These are phyloP conservation scores for Natator depressus DNA, from an alignment of 2,113 vertebrate species.

Conservation along the genomic window DNA sequence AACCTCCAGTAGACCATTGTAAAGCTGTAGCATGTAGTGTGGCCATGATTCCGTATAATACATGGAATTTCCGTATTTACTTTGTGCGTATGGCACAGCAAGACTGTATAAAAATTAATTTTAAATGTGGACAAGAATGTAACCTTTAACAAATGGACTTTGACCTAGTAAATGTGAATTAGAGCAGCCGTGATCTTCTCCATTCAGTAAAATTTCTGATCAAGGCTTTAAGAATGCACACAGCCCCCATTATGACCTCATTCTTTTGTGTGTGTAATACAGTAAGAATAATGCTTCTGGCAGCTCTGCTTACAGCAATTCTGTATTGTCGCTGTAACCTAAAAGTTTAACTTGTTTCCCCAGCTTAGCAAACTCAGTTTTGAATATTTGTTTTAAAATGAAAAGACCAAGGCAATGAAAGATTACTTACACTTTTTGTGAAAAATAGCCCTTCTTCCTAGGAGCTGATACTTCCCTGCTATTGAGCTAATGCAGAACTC, in stretches of 20 bases:
- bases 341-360: not conserved
- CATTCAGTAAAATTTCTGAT: not conserved
- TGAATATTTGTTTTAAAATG: not conserved
- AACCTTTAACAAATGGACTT: not conserved
- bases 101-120: not conserved
- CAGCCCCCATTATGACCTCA: not conserved
- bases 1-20: not conserved
- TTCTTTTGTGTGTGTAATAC: accelerated
- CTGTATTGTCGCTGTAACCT: not conserved
- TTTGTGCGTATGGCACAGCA: not conserved
- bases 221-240: accelerated
- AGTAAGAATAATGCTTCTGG: not conserved
- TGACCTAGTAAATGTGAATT: not conserved
- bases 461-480: not conserved
- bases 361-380: not conserved
- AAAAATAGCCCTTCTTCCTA: not conserved
- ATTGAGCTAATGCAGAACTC: not conserved
- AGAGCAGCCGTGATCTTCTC: accelerated
- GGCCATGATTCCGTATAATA: not conserved
- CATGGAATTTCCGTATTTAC: not conserved
- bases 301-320: not conserved
- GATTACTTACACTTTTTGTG: not conserved
- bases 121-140: not conserved
- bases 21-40: not conserved
- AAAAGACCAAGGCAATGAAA: not conserved